Percentiles rank a stretch among this genome's conserved stretches.
Evolutionary conservation across 2,888 invertebrate genomes (phyloP).

Genomic region (Oscheius onirici): DNA sequence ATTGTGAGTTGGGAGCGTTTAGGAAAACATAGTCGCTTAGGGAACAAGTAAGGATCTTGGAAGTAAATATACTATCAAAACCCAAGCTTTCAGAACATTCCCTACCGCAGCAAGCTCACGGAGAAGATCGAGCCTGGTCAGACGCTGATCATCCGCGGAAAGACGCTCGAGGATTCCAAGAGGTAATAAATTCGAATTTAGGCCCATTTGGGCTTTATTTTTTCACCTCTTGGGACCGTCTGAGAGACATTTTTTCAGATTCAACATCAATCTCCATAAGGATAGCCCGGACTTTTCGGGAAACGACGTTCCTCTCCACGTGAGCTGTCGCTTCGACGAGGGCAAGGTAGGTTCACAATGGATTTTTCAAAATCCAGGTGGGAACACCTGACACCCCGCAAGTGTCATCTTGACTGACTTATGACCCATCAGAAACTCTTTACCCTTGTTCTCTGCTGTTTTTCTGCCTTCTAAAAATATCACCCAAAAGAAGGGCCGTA

Average conservation of each 20-base stretch:
- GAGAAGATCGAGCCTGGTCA: slow-evolving; percentile 66
- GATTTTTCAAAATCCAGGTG: background rate
- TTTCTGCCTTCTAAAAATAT: too few species aligned
- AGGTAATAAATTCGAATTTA: slow-evolving; percentile 35
- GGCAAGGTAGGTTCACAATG: slow-evolving; percentile 48
- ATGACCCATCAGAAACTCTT: background rate
- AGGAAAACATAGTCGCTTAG: too few species aligned
- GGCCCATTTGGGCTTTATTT: too few species aligned
- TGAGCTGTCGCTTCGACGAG: slow-evolving; percentile 61
- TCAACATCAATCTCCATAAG: slow-evolving; percentile 64
- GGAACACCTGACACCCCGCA: slow-evolving; percentile 13
- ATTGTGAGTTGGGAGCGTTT: slow-evolving; percentile 41
- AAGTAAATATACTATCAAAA: too few species aligned
- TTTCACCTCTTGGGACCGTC: background rate
- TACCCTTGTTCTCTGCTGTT: too few species aligned
- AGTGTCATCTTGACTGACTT: background rate
- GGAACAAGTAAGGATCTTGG: too few species aligned
- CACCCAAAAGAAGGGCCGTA: slow-evolving; percentile 1
- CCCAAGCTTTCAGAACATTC: slow-evolving; percentile 54
- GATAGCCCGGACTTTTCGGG: slow-evolving; percentile 60
- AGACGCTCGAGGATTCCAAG: slow-evolving; percentile 55
- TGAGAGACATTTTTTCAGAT: slow-evolving; percentile 42
- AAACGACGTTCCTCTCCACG: slow-evolving; percentile 63
- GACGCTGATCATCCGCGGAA: slow-evolving; percentile 60
- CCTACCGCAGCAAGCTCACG: slow-evolving; percentile 60